Base-by-base conservation (phyloP, 2,888 invertebrate genomes). In the Noctua janthina region DNA sequence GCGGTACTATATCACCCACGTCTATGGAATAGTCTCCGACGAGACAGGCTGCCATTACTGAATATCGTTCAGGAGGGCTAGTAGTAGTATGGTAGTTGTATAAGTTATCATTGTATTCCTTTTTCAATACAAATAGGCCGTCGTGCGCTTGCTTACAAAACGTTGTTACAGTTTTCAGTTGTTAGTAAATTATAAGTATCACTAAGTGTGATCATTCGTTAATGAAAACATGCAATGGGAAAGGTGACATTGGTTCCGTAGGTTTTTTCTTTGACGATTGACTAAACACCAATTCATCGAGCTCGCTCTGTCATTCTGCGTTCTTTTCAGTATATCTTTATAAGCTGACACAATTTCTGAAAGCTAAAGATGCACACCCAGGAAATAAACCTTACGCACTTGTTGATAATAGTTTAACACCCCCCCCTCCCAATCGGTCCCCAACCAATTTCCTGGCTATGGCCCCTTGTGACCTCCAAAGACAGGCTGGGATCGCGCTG, bases 171-270 rank as follows among this genome's bases (percentile, higher is more conserved):
- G 5, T 56, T 29, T 56, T 62, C 71, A 76, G 29, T 66, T 13
- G 66, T 20, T 11, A 69, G 51, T 69, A 43, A 56, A 56, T 68
- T 10, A 13, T 13, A 23, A 29, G 43, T 35, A 46, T 64, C 49
- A 71, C 35, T 56, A 51, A 11, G 23, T 62, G 39, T 56, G 67
- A 13, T 54, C 56, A 68, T 49, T 46, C 29, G 54, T 56, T 67
- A 71, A 59, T 67, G 71, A 72, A 76, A 83, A 84, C 64, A 51
- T 62, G 66, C 23, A 35, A 0, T 10, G 7, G 17, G n/a, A 49
- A 66, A 46, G 20, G 7, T 54, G 1, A 1, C 11, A 8, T 17
- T 39, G 76, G 80, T 83, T 80, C 76, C 15, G 76, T 76, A 69
- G 51, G 15, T 73, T n/a, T 7, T 20, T 15, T 54, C 35, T 11